Percentiles rank a stretch among this genome's conserved stretches.
These are phyloP conservation scores for Onthophagus sagittarius DNA, from an alignment of 2,888 invertebrate genomes.

Conservation along the genomic window DNA sequence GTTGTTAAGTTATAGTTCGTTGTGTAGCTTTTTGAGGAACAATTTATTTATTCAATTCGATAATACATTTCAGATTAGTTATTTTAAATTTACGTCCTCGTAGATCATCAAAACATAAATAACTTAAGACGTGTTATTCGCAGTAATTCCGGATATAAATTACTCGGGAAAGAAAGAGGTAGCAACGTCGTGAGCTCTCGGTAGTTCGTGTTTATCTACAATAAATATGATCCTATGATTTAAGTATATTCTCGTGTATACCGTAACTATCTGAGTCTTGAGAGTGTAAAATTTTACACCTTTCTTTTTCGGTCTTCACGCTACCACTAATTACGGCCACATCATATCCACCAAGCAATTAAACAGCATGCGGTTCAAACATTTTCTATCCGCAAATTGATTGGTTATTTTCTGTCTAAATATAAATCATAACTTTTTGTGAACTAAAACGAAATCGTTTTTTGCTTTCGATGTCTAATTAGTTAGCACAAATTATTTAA, in stretches of 20 bases:
- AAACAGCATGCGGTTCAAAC: neutral
- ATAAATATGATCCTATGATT: neutral
- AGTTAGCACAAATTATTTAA: neutral
- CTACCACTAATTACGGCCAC: neutral
- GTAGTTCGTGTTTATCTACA: neutral
- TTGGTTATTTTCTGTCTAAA: neutral
- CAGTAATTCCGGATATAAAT: neutral
- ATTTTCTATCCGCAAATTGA: neutral
- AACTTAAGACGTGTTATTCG: too few species aligned
- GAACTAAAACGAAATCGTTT: neutral
- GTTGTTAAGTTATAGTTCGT: too few species aligned
- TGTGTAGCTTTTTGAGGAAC: too few species aligned
- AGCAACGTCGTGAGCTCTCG: neutral
- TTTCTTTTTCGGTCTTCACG: neutral
- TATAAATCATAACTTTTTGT: neutral
- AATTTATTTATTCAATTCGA: too few species aligned
- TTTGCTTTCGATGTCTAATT: neutral
- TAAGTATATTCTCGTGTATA: neutral
- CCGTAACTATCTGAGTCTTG: neutral
- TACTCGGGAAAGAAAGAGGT: neutral
- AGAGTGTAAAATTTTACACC: neutral
- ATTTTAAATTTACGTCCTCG: too few species aligned
- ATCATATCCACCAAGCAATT: neutral
- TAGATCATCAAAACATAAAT: too few species aligned
- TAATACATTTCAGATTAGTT: too few species aligned